Evolutionary conservation across 2,113 vertebrate genomes (phyloP).

Genomic region (Chaetops frenatus): DNA sequence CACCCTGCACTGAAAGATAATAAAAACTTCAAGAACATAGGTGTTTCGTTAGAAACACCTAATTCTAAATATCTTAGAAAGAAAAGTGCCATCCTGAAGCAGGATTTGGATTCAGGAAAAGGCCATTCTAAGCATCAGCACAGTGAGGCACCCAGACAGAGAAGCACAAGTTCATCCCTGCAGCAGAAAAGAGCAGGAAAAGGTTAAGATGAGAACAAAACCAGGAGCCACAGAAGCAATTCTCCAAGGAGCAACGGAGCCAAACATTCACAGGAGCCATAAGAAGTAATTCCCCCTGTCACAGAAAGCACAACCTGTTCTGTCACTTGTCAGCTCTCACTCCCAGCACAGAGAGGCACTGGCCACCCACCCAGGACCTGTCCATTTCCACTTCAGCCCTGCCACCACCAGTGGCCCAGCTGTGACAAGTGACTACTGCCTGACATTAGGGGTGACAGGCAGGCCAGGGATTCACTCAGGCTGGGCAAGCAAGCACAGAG

Average conservation of each 20-base stretch:
- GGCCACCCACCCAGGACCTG: not conserved
- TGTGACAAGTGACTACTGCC: not conserved
- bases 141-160: not conserved
- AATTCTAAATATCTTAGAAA: not conserved
- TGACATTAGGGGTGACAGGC: fast-evolving
- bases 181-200: not conserved
- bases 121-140: not conserved
- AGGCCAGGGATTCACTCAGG: not conserved
- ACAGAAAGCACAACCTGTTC: not conserved
- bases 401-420: not conserved
- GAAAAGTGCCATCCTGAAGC: not conserved
- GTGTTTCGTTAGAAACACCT: not conserved
- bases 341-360: not conserved
- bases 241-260: not conserved
- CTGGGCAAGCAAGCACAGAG: not conserved
- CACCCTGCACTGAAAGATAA: not conserved
- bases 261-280: not conserved
- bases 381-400: not conserved
- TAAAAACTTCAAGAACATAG: not conserved
- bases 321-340: not conserved
- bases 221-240: not conserved
- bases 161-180: not conserved
- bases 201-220: not conserved
- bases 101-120: not conserved
- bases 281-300: not conserved